phyloP scores from a whole-genome alignment of 30 jellyfish, hydroid and myxozoan species.

The Hydra vulgaris region DNA sequence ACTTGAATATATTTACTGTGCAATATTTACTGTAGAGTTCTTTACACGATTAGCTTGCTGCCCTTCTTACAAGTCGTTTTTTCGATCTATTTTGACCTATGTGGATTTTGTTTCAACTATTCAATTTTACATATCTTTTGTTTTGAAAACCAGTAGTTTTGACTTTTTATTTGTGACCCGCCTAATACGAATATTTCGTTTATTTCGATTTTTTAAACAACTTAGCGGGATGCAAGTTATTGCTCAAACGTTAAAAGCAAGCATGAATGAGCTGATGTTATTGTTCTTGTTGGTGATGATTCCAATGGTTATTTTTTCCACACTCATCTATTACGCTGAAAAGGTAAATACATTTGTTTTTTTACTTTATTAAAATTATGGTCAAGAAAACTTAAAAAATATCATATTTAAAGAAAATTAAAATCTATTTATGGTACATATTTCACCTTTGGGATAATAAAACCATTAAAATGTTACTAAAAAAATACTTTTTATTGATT shows the following conservation, averaged over 20 bases:
- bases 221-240: conserved; percentile 97
- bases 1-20: conserved; percentile 85
- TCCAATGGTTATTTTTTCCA: conserved; percentile 95
- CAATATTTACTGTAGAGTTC: conserved; percentile 76
- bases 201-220: conserved; percentile 87
- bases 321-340: conserved; percentile 77
- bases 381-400: no score
- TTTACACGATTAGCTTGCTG: conserved; percentile 66
- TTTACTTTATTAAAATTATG: no score
- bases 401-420: background rate
- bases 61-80: conserved; percentile 48
- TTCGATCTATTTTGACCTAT: conserved; percentile 70
- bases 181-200: conserved; percentile 67
- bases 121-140: conserved; percentile 76
- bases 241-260: conserved; percentile 93
- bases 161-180: conserved; percentile 84
- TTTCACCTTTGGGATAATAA: no score
- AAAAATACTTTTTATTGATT: no score
- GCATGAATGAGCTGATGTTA: conserved; percentile 82
- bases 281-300: conserved; percentile 66
- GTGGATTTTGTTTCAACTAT: conserved; percentile 73
- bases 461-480: no score
- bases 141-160: conserved; percentile 46
- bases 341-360: conserved; percentile 57
- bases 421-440: no score